Evolutionary conservation across 2,113 vertebrate species (phyloP).

Genomic region (Calypte anna): DNA sequence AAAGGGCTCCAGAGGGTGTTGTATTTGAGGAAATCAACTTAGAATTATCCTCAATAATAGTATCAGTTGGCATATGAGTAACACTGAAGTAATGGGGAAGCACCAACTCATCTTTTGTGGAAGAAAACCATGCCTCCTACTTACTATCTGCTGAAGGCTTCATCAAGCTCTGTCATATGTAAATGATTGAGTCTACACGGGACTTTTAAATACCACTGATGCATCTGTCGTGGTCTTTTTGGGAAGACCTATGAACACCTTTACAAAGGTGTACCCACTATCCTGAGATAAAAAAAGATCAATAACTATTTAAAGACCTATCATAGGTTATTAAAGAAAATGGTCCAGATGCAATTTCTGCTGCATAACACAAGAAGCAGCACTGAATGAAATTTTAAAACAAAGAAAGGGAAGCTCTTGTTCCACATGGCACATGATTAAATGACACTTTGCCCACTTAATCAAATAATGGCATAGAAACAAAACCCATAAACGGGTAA

Average conservation of each 20-base stretch:
- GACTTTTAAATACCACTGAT: neutral
- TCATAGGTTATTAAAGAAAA: neutral
- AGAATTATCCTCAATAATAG: neutral
- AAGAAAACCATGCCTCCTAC: neutral
- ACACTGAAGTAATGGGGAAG: neutral
- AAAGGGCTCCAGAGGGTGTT: neutral
- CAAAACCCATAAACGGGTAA: neutral
- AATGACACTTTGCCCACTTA: neutral
- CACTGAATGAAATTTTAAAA: neutral
- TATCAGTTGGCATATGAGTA: neutral
- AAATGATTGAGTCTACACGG: neutral
- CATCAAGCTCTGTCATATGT: neutral
- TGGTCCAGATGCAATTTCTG: neutral
- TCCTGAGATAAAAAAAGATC: neutral
- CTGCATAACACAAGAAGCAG: neutral
- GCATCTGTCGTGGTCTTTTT: neutral
- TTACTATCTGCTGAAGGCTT: neutral
- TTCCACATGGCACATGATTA: neutral
- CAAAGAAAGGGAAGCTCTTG: neutral
- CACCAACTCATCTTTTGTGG: neutral
- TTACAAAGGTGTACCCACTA: neutral
- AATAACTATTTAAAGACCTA: neutral
- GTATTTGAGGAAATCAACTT: neutral
- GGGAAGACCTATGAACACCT: neutral
- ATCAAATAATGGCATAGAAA: neutral